phyloP scores from a whole-genome alignment of 2,113 vertebrate species.

The Eulacestoma nigropectus region DNA sequence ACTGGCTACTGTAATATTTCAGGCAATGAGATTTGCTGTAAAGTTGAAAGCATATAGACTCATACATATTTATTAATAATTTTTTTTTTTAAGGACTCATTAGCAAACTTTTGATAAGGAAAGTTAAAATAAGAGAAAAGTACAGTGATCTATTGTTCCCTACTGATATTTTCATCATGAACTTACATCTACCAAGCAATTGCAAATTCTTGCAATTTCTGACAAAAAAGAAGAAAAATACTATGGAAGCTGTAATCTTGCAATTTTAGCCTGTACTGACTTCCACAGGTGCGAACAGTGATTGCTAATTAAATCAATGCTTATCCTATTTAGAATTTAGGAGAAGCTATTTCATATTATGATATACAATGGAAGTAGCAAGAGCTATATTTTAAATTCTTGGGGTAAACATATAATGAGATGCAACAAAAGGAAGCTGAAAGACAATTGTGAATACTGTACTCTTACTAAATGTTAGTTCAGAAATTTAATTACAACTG shows the following conservation, averaged over 20 bases:
- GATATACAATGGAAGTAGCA: not conserved
- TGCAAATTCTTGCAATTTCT: not conserved
- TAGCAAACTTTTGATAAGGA: not conserved
- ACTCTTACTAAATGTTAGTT: constrained; percentile 11
- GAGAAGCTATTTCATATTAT: not conserved
- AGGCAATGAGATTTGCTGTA: not conserved
- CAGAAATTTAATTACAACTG: constrained; percentile 35
- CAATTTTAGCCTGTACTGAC: not conserved
- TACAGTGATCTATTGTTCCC: not conserved
- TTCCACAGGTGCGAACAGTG: not conserved
- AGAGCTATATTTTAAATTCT: not conserved
- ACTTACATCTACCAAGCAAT: not conserved
- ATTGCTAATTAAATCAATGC: not conserved
- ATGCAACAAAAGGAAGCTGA: constrained; percentile 37
- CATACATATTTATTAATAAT: not conserved
- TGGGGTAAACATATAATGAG: not conserved
- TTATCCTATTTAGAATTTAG: not conserved
- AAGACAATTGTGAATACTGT: constrained; percentile 26
- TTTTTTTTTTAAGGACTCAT: not conserved
- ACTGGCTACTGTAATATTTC: not conserved
- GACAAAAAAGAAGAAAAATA: not conserved
- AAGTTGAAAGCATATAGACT: constrained; percentile 7
- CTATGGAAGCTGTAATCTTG: not conserved
- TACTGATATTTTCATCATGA: not conserved
- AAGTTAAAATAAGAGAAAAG: constrained; percentile 22